Evolutionary conservation across 2,797 vertebrate genomes (phyloP), one percentile per base, ranked within the genome.

Genomic region (Crocodylus rhombifer): DNA sequence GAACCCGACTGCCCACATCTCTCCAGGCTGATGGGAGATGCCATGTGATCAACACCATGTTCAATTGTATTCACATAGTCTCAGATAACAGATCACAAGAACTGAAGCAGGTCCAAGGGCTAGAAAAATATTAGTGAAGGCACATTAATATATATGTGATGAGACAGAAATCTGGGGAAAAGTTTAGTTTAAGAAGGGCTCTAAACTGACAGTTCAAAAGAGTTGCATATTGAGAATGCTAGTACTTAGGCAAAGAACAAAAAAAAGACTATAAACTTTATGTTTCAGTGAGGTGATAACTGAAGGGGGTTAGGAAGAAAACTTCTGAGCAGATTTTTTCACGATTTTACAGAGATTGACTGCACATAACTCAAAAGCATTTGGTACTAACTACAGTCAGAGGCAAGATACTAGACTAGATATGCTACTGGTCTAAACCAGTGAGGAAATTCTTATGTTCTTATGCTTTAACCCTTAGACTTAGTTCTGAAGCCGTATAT

Each of bases 221-320:
- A 51, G 4, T 4, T 16, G 5, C 12, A 4, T 84, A 78, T 69
- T 83, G 69, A 78, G 77, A 69, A 76, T 0, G 0, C 1, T 15
- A 65, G 1, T 67, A 62, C 81, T 20, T 76, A 36, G 13, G 21
- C 6, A 87, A 91, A 84, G 18, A 91, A 21, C 14, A 55, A 56
- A 76, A 85, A 60, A 71, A 75, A 87, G 84, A 17, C 25, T 36
- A 69, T 69, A 33, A 69, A 36, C 28, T 12, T 33, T 69, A 36
- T 36, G 30, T 69, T 33, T 33, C 30, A 81, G 17, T 6, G 2
- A 90, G 81, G 64, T 58, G 20, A 60, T n/a, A 84, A 14, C 30
- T 20, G 26, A 81, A 13, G 17, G n/a, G 30, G 65, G 30, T 14
- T 42, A 26, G 58, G 56, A 18, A 82, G 30, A 14, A 13, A 51